Conservation (phyloP, 2,113 vertebrate genomes). For the Peromyscus maniculatus region DNA sequence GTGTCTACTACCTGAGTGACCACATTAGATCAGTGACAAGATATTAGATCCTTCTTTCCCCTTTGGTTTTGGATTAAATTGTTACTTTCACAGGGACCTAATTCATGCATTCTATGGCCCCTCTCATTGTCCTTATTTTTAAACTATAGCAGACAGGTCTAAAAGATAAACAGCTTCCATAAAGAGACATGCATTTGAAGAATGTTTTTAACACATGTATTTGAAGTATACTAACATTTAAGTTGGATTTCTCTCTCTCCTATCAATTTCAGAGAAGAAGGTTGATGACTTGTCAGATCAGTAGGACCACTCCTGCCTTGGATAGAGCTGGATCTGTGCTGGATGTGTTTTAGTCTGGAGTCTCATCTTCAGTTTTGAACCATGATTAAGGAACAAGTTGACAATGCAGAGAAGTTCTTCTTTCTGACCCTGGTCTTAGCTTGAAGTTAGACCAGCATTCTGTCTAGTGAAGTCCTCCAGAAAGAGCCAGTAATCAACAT, state of each 20-base stretch:
- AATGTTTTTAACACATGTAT: not conserved
- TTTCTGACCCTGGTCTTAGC: not conserved
- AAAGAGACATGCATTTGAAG: slow-evolving; percentile 53
- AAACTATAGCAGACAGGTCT: not conserved
- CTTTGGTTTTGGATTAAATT: not conserved
- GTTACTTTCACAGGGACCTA: not conserved
- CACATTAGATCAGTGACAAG: not conserved
- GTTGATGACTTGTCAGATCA: not conserved
- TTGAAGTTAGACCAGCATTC: not conserved
- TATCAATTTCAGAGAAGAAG: slow-evolving; percentile 37
- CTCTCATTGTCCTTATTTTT: slow-evolving; percentile 27
- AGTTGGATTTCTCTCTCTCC: not conserved
- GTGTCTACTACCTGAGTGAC: not conserved
- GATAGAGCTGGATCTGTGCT: not conserved
- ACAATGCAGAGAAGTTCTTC: not conserved
- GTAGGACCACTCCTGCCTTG: not conserved
- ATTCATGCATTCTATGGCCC: not conserved
- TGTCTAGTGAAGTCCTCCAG: not conserved
- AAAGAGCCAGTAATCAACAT: not conserved
- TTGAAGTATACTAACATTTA: not conserved
- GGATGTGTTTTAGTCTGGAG: not conserved
- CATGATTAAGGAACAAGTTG: not conserved
- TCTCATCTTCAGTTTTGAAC: not conserved
- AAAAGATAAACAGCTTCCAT: not conserved
- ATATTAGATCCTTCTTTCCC: not conserved